A percentile compares a stretch with the other conserved stretches of the same genome.
These are phyloP conservation scores for Ciconia maguari DNA, from an alignment of 2,113 vertebrate species.

Conservation along the genomic window DNA sequence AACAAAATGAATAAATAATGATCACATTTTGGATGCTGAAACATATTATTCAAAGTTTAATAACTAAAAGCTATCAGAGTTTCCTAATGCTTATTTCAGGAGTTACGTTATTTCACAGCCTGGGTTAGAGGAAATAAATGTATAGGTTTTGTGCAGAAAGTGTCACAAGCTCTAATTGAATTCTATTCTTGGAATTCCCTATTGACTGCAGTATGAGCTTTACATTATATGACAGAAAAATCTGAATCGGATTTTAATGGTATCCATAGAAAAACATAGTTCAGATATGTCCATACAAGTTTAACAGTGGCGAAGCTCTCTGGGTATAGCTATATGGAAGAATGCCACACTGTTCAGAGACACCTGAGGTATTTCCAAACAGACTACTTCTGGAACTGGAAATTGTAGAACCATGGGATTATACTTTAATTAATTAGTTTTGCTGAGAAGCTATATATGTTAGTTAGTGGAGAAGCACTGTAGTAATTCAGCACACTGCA, in stretches of 20 bases:
- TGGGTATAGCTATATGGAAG: neutral
- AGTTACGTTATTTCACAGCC: neutral
- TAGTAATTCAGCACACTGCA: neutral
- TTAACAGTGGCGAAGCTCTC: neutral
- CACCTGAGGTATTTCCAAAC: neutral
- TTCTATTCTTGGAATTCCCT: neutral
- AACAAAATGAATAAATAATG: neutral
- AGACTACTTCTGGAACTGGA: neutral
- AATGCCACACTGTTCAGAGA: neutral
- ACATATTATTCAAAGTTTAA: neutral
- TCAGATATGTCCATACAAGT: neutral
- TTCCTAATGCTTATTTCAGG: neutral
- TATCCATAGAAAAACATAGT: neutral
- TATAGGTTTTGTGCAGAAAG: neutral
- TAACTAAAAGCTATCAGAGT: neutral
- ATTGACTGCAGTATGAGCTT: neutral
- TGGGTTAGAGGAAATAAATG: neutral
- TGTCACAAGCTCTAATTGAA: neutral
- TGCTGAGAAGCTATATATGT: neutral
- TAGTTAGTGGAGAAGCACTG: neutral
- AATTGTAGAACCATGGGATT: neutral
- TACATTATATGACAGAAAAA: neutral
- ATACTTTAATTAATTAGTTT: neutral
- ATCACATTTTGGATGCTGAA: neutral
- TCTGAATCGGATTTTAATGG: neutral